Evolutionary conservation across 2,888 invertebrate genomes (phyloP).

Genomic region (Cantharis flavilabris): DNA sequence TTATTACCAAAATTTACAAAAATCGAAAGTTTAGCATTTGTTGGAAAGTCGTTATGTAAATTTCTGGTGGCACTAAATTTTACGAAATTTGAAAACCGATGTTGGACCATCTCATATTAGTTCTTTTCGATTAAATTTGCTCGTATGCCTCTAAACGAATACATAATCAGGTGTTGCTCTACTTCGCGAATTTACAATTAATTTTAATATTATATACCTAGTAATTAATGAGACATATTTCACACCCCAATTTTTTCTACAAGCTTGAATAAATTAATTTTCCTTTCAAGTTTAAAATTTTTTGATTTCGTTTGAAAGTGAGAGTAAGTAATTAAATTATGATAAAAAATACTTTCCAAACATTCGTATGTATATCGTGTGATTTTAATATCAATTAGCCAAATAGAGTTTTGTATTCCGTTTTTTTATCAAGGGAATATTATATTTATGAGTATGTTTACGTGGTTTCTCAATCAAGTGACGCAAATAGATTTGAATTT

Average conservation of each 20-base stretch:
- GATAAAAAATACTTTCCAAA: not conserved
- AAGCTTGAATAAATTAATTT: not conserved
- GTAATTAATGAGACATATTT: not conserved
- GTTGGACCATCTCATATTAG: too few species aligned
- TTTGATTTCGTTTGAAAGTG: not conserved
- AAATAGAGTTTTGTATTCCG: not conserved
- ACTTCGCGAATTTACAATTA: not conserved
- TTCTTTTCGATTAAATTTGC: not conserved
- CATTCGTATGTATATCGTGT: not conserved
- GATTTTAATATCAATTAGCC: not conserved
- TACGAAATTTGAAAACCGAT: not conserved
- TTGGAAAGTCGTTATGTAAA: not conserved
- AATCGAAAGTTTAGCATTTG: not conserved
- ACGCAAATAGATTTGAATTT: not conserved
- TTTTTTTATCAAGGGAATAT: not conserved
- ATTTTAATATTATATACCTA: not conserved
- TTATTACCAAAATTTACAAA: not conserved
- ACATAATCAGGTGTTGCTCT: not conserved
- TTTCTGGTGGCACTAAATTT: not conserved
- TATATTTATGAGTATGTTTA: not conserved
- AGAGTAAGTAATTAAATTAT: not conserved
- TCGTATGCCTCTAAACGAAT: not conserved
- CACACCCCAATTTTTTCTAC: not conserved
- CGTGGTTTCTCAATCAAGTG: not conserved
- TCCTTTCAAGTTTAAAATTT: not conserved